Percentiles rank a stretch among this genome's conserved stretches.
These are phyloP conservation scores for Mustela nigripes DNA, from an alignment of 2,113 vertebrate genomes.

Conservation along the genomic window DNA sequence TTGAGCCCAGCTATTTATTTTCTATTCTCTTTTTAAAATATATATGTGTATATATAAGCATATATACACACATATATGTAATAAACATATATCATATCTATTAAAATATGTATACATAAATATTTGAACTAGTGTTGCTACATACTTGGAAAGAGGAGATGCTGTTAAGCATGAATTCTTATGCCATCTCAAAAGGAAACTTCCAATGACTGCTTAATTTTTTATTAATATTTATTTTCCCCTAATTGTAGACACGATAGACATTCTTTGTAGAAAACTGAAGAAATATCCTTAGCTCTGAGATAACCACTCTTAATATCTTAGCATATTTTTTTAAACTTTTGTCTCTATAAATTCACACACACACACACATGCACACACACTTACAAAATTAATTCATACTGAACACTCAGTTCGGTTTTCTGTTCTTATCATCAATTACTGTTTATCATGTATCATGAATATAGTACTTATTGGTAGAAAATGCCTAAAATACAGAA, in stretches of 20 bases:
- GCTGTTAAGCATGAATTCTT: background rate
- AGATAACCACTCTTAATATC: slow-evolving; percentile 57
- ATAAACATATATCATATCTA: background rate
- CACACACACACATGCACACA: background rate
- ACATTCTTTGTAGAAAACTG: slow-evolving; percentile 17
- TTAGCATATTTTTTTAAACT: slow-evolving; percentile 57
- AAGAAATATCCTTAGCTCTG: slow-evolving; percentile 5
- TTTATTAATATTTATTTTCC: slow-evolving; percentile 61
- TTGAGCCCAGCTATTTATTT: background rate
- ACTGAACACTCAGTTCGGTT: background rate
- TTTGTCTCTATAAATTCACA: slow-evolving; percentile 37
- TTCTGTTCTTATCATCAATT: slow-evolving; percentile 53
- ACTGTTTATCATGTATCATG: background rate
- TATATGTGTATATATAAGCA: background rate
- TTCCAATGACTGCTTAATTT: slow-evolving; percentile 40
- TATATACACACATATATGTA: background rate
- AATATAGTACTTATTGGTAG: slow-evolving; percentile 18
- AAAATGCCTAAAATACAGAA: slow-evolving; percentile 34
- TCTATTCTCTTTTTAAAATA: background rate
- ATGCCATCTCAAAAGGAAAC: background rate
- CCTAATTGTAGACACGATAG: slow-evolving; percentile 44
- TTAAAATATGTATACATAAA: background rate
- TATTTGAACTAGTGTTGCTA: background rate
- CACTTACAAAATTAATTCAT: background rate
- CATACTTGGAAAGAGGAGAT: background rate